Evolutionary conservation across 2,888 invertebrate genomes (phyloP), one percentile per base, ranked within the genome.

Genomic region (Dromius quadrimaculatus): DNA sequence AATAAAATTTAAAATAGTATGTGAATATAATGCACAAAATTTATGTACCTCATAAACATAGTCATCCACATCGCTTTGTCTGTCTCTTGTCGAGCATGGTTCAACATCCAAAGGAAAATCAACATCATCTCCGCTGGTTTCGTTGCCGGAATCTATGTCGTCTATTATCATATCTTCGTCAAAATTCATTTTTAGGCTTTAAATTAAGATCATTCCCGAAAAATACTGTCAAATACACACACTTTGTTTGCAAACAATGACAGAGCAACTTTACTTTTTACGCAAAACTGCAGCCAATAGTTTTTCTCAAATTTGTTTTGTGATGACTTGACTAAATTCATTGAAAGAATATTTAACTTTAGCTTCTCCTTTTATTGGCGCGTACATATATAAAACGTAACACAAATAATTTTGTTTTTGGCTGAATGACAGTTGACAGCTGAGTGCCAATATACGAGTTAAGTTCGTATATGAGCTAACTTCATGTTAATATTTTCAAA

Each of bases 121-220:
- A 80, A 95, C 95, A 86, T 95, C 96, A 82, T 97, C 96, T 77
- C 95, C 95, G 80, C 93, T 94, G 63, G 94, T 94, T 83, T 95
- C 95, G 83, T 95, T 94, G 75, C 95, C 95, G 77, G 92, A 94
- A 85, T 96, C 96, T 79, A 92, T 91, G 84, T 92, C 92, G 81
- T 94, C 94, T 83, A 92, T 93, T 75, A 89, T 84, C 81, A 90
- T 90, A 84, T 96, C 95, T 84, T 96, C 95, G 83, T 95, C 96
- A 76, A 94, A 94, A 86, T 96, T 95, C 96, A 96, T 96, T 71
- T 65, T 76, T 28, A 3, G 23, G 50, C 28, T 23, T 54, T 54
- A 54, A 1, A 54, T 28, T 28, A 13, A 23, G 13, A 54, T 8
- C 50, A 54, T 54, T 4, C 50, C 50, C 50, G 28, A 23, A 54